Conservation (phyloP, 2,113 vertebrate species). For the Gallinago jamesoni region DNA sequence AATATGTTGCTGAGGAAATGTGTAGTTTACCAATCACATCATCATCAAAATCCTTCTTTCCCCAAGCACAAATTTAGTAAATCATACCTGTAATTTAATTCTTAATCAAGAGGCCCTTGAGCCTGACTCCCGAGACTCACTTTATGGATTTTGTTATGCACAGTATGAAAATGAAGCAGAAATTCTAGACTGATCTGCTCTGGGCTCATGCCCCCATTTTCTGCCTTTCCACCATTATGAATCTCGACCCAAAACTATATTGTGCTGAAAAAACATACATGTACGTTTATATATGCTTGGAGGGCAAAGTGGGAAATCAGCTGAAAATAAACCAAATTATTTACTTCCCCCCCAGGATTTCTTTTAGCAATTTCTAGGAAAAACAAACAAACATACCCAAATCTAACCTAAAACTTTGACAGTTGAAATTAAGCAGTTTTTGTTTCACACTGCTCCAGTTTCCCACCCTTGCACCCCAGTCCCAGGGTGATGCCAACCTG, state of each 20-base stretch:
- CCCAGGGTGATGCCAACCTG: rapidly evolving
- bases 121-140: constrained; percentile 54
- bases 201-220: not conserved
- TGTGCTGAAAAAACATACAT: not conserved
- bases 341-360: not conserved
- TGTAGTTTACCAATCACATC: constrained; percentile 43
- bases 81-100: constrained; percentile 68
- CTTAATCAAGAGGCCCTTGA: constrained; percentile 72
- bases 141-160: constrained; percentile 42
- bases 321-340: not conserved
- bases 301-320: not conserved
- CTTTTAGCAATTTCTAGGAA: not conserved
- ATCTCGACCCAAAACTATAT: not conserved
- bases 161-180: constrained; percentile 50
- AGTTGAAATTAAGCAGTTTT: not conserved
- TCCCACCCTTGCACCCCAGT: too few species aligned
- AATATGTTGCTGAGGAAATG: constrained; percentile 2
- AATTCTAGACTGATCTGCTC: not conserved
- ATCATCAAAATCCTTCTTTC: constrained; percentile 51
- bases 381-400: not conserved
- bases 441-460: not conserved
- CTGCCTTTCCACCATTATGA: not conserved
- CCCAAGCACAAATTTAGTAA: constrained; percentile 67
- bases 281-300: not conserved
- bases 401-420: not conserved